Evolutionary conservation across 1,140 invertebrate genomes (phyloP).

Genomic region (Trigoniulus corallinus): DNA sequence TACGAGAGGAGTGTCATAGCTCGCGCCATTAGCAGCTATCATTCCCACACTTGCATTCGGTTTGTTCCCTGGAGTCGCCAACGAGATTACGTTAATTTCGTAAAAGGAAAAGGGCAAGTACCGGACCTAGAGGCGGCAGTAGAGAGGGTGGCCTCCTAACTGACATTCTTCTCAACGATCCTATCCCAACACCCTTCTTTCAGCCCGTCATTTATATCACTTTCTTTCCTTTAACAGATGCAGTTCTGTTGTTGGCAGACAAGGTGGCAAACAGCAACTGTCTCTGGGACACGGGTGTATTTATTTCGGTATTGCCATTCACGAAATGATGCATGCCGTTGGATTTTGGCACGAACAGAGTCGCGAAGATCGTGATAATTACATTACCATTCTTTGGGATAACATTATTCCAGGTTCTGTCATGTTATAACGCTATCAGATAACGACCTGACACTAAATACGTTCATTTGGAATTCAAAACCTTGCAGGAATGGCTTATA

Average conservation of each 20-base stretch:
- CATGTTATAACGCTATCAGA: slow-evolving; percentile 12
- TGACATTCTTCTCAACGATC: no score
- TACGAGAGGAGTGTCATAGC: slow-evolving; percentile 20
- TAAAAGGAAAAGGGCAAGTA: slow-evolving; percentile 21
- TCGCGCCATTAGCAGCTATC: slow-evolving; percentile 19
- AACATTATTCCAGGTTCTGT: slow-evolving; percentile 55
- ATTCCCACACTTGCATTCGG: slow-evolving; percentile 24
- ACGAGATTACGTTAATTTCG: slow-evolving; percentile 24
- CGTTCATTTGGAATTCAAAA: no score
- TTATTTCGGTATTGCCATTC: slow-evolving; percentile 50
- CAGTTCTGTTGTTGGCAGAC: slow-evolving; percentile 35
- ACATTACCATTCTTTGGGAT: slow-evolving; percentile 46
- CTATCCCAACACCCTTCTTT: no score
- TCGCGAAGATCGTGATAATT: slow-evolving; percentile 55
- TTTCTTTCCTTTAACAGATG: slow-evolving; percentile 30
- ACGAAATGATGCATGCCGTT: slow-evolving; percentile 68
- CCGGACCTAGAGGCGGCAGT: no score
- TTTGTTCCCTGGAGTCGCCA: slow-evolving; percentile 23
- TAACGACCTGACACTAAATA: no score
- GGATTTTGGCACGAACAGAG: slow-evolving; percentile 81
- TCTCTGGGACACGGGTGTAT: slow-evolving; percentile 47
- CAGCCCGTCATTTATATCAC: background rate
- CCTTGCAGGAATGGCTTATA: slow-evolving; percentile 27
- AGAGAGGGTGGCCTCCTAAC: no score
- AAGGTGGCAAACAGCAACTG: slow-evolving; percentile 34